Evolutionary conservation across 2,797 vertebrate genomes (phyloP), one percentile per base, ranked within the genome.

Genomic region (Poeciliopsis presidionis): DNA sequence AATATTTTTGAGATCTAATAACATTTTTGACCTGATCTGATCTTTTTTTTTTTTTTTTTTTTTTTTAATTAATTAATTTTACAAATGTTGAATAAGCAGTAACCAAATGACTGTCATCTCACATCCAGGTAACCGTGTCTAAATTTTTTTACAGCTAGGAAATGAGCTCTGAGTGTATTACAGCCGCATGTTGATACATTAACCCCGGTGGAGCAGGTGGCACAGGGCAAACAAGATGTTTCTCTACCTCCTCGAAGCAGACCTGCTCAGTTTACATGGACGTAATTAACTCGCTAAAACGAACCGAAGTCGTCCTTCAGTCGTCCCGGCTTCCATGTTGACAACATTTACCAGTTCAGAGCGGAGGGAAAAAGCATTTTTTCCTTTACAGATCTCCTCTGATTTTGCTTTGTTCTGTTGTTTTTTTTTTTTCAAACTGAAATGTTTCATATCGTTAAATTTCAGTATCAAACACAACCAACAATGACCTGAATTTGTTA

Each of bases 131-230:
- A 25, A 18, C 20, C 18, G 7, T 67, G 59, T 69, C 22, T 45
- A n/a, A 11, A 53, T 51, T 53, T 51, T 67, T 51, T 41, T 76
- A 39, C 46, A 9, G 12, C 45, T 8, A 33, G 45, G 6, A 71
- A 45, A 74, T 61, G 18, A 61, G 41, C 28, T 30, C 12, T 63
- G 36, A 41, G 39, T 25, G 33, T 51, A 55, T 25, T 6, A 14
- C 8, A 73, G 47, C 47, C 28, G 11, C 41, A 69, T 41, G 39
- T 70, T 28, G 45, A 45, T 28, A 45, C n/a, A 43, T 70, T 45
- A 70, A 88, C 59, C 25, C 78, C 51, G 78, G 81, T 82, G 83
- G 81, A 70, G 75, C 74, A 76, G 73, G 75, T 77, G 84, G 76
- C 47, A 86, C 83, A 83, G 77, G 1, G 18, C 72, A 69, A 72